A percentile compares a stretch with the other conserved stretches of the same genome.
Conservation (phyloP, 1,140 invertebrate genomes). For the Oedothorax gibbosus region DNA sequence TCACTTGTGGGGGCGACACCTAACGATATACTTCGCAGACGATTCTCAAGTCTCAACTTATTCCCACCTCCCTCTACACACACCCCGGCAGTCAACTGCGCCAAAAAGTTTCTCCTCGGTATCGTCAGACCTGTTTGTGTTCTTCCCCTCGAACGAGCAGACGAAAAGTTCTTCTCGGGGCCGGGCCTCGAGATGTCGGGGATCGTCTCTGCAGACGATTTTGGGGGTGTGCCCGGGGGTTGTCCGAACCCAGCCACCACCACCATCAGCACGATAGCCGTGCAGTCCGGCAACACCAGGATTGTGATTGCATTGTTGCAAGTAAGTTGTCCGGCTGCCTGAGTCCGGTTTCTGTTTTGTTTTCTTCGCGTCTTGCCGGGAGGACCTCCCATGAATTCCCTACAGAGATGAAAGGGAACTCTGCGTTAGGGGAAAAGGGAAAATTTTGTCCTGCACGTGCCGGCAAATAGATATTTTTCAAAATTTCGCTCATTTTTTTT, state of each 20-base stretch:
- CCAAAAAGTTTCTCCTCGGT: slow-evolving; percentile 11
- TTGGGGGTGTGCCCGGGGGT: not conserved
- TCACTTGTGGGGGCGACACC: too few relatives aligned
- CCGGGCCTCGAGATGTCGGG: slow-evolving; percentile 42
- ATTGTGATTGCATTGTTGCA: slow-evolving; percentile 90
- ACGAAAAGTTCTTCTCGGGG: slow-evolving; percentile 32
- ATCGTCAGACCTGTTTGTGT: slow-evolving; percentile 31
- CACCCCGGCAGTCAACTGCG: slow-evolving; percentile 1
- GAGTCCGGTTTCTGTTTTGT: not conserved
- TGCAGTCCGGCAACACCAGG: slow-evolving; percentile 86
- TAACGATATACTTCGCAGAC: not conserved
- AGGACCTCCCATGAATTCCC: too few relatives aligned
- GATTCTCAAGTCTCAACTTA: not conserved
- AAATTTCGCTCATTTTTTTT: too few relatives aligned
- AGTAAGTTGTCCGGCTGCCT: slow-evolving; percentile 74
- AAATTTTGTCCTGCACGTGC: too few relatives aligned
- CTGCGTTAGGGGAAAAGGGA: too few relatives aligned
- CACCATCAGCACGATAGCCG: slow-evolving; percentile 90
- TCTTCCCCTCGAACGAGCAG: slow-evolving; percentile 13
- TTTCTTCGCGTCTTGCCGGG: not conserved
- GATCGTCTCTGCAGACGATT: slow-evolving; percentile 10
- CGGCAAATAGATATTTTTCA: too few relatives aligned
- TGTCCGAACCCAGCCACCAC: slow-evolving; percentile 73
- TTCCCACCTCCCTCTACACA: slow-evolving; percentile 11
- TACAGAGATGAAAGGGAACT: too few relatives aligned